A percentile compares a stretch with the other conserved stretches of the same genome.
These are phyloP conservation scores for Wiebesia pumilae DNA, from an alignment of 1,140 invertebrate species.

Conservation along the genomic window DNA sequence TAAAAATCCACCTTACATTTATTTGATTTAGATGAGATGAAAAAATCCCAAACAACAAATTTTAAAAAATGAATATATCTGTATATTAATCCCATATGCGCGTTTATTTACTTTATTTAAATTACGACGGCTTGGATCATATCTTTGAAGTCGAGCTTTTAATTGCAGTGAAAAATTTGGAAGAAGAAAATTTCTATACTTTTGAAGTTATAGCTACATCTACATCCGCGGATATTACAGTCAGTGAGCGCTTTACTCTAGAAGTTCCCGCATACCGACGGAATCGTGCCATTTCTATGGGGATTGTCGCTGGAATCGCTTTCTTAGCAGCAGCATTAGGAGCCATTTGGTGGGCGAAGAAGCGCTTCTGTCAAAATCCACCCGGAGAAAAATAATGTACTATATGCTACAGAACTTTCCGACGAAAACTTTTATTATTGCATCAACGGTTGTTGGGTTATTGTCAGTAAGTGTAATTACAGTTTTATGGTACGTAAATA, in stretches of 20 bases:
- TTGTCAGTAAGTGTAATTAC: constrained; percentile 18
- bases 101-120: too few relatives aligned
- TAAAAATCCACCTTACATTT: too few relatives aligned
- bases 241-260: constrained; percentile 76
- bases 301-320: constrained; percentile 76
- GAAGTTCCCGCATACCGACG: constrained; percentile 79
- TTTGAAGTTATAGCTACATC: constrained; percentile 81
- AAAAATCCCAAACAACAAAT: too few relatives aligned
- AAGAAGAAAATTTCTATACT: constrained; percentile 80
- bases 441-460: not conserved
- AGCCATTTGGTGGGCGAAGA: constrained; percentile 78
- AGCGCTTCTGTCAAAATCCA: constrained; percentile 69
- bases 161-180: constrained; percentile 78
- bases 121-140: not conserved
- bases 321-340: constrained; percentile 78
- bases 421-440: constrained; percentile 21
- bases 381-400: constrained; percentile 62
- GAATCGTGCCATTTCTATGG: constrained; percentile 79
- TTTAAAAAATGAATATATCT: too few relatives aligned
- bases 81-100: too few relatives aligned
- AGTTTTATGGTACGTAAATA: not conserved
- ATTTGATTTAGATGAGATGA: too few relatives aligned
- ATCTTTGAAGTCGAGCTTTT: not conserved
- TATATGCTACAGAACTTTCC: not conserved
- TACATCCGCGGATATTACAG: constrained; percentile 74